Percentiles rank a stretch among this genome's conserved stretches.
Evolutionary conservation across 2,797 vertebrate genomes (phyloP).

Genomic region (Ceryle rudis): DNA sequence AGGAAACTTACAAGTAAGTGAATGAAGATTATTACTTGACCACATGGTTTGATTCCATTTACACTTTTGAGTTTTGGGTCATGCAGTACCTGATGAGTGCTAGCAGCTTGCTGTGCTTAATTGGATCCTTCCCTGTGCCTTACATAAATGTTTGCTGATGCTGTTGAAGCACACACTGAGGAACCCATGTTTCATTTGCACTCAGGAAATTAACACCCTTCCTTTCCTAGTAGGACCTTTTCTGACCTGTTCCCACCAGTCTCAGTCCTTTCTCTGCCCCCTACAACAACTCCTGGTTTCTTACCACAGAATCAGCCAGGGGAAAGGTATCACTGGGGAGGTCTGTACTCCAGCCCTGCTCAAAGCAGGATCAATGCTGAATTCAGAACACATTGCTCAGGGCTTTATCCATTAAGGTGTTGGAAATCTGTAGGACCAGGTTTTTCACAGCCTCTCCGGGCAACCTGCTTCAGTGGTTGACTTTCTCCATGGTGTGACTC

Average conservation of each 20-base stretch:
- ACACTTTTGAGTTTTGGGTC: neutral
- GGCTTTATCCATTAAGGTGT: neutral
- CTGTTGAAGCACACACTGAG: neutral
- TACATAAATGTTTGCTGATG: neutral
- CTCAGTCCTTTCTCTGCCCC: neutral
- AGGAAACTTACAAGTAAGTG: neutral
- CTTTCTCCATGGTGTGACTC: neutral
- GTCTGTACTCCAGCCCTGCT: neutral
- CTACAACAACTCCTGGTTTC: neutral
- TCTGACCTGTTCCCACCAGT: neutral
- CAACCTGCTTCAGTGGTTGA: neutral
- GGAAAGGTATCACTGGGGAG: neutral
- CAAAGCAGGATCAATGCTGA: neutral
- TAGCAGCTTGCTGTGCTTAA: constrained; percentile 20
- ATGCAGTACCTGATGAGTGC: neutral
- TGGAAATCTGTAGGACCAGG: neutral
- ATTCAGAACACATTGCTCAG: neutral
- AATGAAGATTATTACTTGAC: neutral
- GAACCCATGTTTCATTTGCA: neutral
- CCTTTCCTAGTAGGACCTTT: neutral
- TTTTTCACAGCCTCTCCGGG: neutral
- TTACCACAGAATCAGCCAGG: neutral
- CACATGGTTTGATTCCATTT: constrained; percentile 27
- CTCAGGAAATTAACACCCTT: neutral
- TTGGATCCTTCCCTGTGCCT: neutral